These are phyloP conservation scores for Xanthostigma xanthostigma DNA, from an alignment of 2,888 invertebrate species.

Conservation along the genomic window DNA sequence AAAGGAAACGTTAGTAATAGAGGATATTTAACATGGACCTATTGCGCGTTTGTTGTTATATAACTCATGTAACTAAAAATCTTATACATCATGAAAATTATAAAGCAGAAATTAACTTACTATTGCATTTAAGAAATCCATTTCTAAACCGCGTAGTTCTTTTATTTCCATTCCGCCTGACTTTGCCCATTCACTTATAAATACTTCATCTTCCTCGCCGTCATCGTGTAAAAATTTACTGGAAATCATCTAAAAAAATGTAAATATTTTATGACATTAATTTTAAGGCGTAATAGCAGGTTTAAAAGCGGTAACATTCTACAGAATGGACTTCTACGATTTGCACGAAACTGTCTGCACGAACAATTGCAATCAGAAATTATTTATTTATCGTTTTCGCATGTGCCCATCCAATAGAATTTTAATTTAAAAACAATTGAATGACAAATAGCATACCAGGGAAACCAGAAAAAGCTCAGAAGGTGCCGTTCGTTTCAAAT, in stretches of 20 bases:
- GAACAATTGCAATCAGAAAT: no score
- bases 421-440: neutral
- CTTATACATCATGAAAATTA: neutral
- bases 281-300: neutral
- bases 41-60: no score
- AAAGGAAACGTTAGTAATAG: no score
- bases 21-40: no score
- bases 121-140: conserved; percentile 77
- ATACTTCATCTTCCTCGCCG: conserved; percentile 82
- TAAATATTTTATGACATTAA: conserved; percentile 10
- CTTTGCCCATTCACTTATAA: conserved; percentile 85
- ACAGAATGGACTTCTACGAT: no score
- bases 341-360: no score
- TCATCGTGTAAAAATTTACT: conserved; percentile 91
- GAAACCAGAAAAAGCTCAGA: conserved; percentile 90
- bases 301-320: no score
- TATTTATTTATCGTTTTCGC: no score
- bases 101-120: conserved; percentile 37
- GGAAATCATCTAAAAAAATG: conserved; percentile 68
- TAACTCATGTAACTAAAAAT: no score
- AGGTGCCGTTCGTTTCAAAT: conserved; percentile 68
- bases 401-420: no score
- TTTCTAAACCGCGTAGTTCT: conserved; percentile 69
- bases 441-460: conserved; percentile 44
- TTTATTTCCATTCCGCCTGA: conserved; percentile 60